These are phyloP conservation scores for Daphoenositta chrysoptera DNA, from an alignment of 2,113 vertebrate genomes.

Conservation along the genomic window DNA sequence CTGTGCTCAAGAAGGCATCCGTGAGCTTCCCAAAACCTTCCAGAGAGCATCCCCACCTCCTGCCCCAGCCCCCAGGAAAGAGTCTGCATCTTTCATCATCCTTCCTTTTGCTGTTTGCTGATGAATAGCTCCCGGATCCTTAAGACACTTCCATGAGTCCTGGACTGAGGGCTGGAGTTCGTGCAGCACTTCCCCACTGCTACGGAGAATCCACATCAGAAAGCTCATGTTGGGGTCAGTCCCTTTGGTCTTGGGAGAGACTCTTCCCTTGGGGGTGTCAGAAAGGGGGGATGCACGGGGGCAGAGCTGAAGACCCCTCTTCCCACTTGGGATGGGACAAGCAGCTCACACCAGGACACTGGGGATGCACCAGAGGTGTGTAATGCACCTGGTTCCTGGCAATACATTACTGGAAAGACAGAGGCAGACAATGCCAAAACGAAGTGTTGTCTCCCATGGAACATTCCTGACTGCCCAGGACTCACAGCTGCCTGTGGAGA, in stretches of 20 bases:
- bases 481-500: neutral
- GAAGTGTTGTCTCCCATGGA: neutral
- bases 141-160: neutral
- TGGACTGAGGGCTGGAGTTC: neutral
- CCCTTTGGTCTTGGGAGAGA: neutral
- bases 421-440: neutral
- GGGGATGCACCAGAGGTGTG: neutral
- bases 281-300: neutral
- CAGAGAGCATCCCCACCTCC: neutral
- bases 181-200: neutral
- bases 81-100: neutral
- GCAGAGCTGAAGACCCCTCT: neutral
- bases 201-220: neutral
- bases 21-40: neutral
- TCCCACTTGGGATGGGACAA: neutral
- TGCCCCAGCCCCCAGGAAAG: neutral
- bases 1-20: neutral
- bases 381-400: neutral
- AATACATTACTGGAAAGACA: neutral
- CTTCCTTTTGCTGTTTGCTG: neutral
- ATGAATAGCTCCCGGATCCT: accelerated
- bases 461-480: neutral
- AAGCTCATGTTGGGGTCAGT: neutral
- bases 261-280: neutral
- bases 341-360: neutral